Conservation (phyloP, 2,797 vertebrate genomes). For the Galago senegalensis region DNA sequence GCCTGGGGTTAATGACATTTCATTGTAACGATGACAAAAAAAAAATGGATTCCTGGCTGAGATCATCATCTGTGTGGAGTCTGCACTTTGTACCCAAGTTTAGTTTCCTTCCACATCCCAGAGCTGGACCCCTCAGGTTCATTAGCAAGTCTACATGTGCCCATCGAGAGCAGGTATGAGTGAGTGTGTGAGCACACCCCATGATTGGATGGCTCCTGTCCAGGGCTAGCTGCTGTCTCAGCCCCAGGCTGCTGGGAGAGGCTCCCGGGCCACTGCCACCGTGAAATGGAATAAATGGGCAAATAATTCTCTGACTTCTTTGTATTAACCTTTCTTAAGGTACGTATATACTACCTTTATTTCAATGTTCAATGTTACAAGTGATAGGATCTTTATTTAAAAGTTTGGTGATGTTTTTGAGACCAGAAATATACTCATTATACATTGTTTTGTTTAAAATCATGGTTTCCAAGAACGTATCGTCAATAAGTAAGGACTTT, state of each 20-base stretch:
- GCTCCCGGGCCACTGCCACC: too few species aligned
- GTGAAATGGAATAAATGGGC: background rate
- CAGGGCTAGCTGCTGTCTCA: background rate
- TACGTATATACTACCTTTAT: background rate
- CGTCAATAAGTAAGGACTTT: background rate
- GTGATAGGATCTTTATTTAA: background rate
- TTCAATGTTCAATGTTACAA: background rate
- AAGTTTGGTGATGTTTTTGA: background rate
- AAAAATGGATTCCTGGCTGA: background rate
- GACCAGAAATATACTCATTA: background rate
- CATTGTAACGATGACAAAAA: background rate
- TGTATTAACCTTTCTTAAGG: background rate
- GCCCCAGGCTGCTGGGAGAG: background rate
- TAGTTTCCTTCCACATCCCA: background rate
- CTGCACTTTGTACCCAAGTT: background rate
- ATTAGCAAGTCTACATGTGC: background rate
- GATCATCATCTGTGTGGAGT: background rate
- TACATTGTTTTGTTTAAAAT: background rate
- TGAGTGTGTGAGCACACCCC: background rate
- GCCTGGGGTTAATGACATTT: background rate
- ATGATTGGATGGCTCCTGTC: background rate
- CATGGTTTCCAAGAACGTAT: background rate
- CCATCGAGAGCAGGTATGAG: background rate
- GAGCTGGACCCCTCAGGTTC: background rate
- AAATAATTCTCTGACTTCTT: background rate